Conservation (phyloP, 2,888 invertebrate species). For the Punctoribates punctum region DNA sequence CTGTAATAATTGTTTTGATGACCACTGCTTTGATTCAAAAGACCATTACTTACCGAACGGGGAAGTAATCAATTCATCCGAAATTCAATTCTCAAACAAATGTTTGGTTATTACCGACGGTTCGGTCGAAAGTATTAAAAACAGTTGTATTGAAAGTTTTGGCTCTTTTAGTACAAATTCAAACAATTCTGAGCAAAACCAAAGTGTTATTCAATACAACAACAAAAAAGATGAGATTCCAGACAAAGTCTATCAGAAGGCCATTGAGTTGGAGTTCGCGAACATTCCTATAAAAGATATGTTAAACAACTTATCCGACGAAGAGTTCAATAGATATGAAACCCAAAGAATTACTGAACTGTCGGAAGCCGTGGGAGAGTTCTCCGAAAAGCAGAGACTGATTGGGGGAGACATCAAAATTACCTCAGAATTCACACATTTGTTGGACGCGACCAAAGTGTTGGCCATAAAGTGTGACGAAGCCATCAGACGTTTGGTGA, state of each 20-base stretch:
- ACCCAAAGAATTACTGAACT: neutral
- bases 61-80: too few relatives aligned
- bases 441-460: conserved; percentile 75
- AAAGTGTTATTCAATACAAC: neutral
- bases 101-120: too few relatives aligned
- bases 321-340: conserved; percentile 14
- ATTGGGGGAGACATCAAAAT: neutral
- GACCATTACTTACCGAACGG: too few relatives aligned
- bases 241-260: conserved; percentile 20
- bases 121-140: too few relatives aligned
- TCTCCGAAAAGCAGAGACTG: neutral
- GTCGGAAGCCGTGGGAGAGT: neutral
- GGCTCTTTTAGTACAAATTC: too few relatives aligned
- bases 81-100: too few relatives aligned
- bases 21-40: too few relatives aligned
- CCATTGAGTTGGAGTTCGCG: conserved; percentile 21
- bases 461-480: conserved; percentile 64
- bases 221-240: conserved; percentile 6
- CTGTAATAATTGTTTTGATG: too few relatives aligned
- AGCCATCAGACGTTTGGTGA: conserved; percentile 72
- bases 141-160: too few relatives aligned
- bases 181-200: too few relatives aligned
- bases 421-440: neutral
- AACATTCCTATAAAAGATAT: conserved; percentile 12
- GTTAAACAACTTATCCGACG: too few relatives aligned